Base-by-base conservation (phyloP, 1,140 invertebrate species). In the Polypedilum vanderplanki region DNA sequence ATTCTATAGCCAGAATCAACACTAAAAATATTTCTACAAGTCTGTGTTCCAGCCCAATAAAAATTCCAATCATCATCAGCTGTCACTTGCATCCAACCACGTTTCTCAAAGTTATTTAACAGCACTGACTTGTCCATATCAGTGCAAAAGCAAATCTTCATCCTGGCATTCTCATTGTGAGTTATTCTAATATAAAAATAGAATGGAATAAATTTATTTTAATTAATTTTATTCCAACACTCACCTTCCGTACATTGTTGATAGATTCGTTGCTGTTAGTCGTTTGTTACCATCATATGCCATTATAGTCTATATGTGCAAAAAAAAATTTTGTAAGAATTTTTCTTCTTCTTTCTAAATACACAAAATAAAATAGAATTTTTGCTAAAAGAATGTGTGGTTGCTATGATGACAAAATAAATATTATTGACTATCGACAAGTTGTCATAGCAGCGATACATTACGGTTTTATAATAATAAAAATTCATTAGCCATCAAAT, bases 61-160 rank as follows among this genome's bases (percentile, higher is more conserved):
- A 97, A 95, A 82, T 97, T 95, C 95, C 95, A 98, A 79, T 97
- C 94, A 80, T 98, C 95, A 77, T 98, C 95, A 0, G 93, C 90
- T 17, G 89, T 89, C 10, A 97, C 95, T 85, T 94, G 92, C 24
- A 88, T 85, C 96, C 95, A 98, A 7, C 94, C 95, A 77, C 95
- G 85, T 83, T 95, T 93, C 79, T 97, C 94, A 81, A 97, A 98
- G 83, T 98, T 98, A 77, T 93, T 91, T 64, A 95, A 88, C 76
- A 98, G 86, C 3, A 98, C 95, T n/a, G 94, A 97, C 83, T 97
- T 97, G 79, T 98, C 95, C 80, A 96, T 87, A 83, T 98, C 95
- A 57, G 94, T 94, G 78, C 94, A 96, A 84, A 93, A 98, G 33
- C 89, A 87, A 9, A 94, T 87, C 81, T 88, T 87, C 79, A 87